A percentile compares a stretch with the other conserved stretches of the same genome.
Conservation (phyloP, 2,113 vertebrate genomes). For the Neodontobutis hainanensis region DNA sequence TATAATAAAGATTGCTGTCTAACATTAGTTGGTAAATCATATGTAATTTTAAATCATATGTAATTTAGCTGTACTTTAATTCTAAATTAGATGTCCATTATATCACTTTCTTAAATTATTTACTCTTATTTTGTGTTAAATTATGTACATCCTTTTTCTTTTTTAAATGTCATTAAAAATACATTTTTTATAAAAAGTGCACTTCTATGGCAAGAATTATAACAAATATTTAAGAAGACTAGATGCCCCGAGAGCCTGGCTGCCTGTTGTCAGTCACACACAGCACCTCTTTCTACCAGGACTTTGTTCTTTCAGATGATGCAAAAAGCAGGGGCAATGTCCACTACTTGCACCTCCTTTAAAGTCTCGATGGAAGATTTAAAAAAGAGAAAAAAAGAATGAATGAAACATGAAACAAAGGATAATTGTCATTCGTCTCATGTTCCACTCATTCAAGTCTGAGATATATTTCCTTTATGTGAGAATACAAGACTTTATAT, state of each 20-base stretch:
- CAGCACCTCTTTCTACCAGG: slow-evolving; percentile 29
- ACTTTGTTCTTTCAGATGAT: slow-evolving; percentile 60
- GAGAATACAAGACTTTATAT: slow-evolving; percentile 45
- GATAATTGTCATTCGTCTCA: slow-evolving; percentile 42
- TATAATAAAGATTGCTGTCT: too few species aligned
- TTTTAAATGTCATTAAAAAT: too few species aligned
- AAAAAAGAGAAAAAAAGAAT: slow-evolving; percentile 13
- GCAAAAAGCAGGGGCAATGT: slow-evolving; percentile 42
- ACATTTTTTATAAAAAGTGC: too few species aligned
- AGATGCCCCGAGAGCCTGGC: slow-evolving; percentile 10
- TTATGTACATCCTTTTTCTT: too few species aligned
- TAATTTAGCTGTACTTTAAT: too few species aligned
- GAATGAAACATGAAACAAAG: slow-evolving; percentile 36
- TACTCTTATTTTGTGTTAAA: too few species aligned
- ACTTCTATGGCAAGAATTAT: too few species aligned
- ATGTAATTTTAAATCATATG: too few species aligned
- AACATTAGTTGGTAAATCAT: too few species aligned
- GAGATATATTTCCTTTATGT: slow-evolving; percentile 30
- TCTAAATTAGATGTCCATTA: too few species aligned
- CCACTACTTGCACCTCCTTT: slow-evolving; percentile 32
- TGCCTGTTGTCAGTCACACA: slow-evolving; percentile 55
- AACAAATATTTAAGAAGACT: too few species aligned
- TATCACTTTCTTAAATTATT: too few species aligned
- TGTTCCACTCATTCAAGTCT: slow-evolving; percentile 27
- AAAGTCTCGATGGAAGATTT: slow-evolving; percentile 21